Base-by-base conservation (phyloP, 2,888 invertebrate genomes). In the Campaea margaritaria region DNA sequence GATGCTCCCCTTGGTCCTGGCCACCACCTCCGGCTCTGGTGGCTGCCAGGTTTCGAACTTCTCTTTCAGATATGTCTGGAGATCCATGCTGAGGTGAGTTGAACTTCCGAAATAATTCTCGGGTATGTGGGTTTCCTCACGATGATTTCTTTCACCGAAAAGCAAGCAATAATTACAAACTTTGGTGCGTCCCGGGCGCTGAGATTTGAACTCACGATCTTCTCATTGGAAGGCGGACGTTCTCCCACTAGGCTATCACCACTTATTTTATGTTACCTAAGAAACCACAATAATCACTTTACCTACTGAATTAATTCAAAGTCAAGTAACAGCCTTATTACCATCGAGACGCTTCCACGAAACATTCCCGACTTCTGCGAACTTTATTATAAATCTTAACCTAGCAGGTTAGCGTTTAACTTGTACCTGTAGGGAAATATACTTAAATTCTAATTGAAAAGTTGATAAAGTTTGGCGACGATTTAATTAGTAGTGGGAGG, bases 1-100 rank as follows among this genome's bases (percentile, higher is more conserved):
- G 12, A 92, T 71, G 44, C 78, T 76, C 47, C 76, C 58, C 42
- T 79, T 81, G 12, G 73, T 83, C 7, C 85, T 75, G 1, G 58
- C 64, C 15, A 76, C 43, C 5, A 86, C 86, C 3, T 56, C 64
- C 0, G 91, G 87, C 0, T 82, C 74, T 0, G 63, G 39, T 0
- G 91, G 91, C 0, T 59, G 65, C 87, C 87, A 91, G 1, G 38
- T 34, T 12, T 27, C 52, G 64, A 90, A 89, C 45, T 71, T 75
- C 0, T 67, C 47, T 0, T 70, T 55, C 0, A 89, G 50, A 48
- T 72, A 78, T 1, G 64, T 44, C 64, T 87, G 83, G 0, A 89
- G 79, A n/a, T 38, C 28, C 54, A 63, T 61, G n/a, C 10, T 49
- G 45, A n/a, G 13, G 21, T 5, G 21, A 21, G 21, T 21, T 21